These are phyloP conservation scores for Pocillopora damicornis DNA, from an alignment of 64 coral and sea anemone species.

Conservation along the genomic window DNA sequence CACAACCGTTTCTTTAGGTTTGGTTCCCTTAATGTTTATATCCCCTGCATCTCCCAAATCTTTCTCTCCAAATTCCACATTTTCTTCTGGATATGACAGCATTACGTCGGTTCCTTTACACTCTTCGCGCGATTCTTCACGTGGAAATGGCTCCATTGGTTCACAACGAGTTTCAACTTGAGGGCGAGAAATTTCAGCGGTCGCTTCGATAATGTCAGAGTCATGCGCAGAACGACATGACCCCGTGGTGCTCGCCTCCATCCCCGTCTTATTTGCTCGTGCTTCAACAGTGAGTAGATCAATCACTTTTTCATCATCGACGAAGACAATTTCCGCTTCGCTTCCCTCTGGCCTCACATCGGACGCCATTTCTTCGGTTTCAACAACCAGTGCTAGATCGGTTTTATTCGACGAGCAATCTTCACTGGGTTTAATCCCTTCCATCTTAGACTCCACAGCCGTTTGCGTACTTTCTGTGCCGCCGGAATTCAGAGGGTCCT, in stretches of 20 bases:
- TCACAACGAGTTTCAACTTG: neutral
- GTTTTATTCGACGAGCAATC: neutral
- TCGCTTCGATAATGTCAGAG: neutral
- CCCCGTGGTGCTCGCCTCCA: neutral
- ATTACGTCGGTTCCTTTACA: neutral
- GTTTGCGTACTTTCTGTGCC: neutral
- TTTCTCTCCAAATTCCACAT: neutral
- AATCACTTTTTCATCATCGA: neutral
- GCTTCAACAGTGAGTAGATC: neutral
- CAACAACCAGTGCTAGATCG: neutral
- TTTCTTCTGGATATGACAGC: neutral
- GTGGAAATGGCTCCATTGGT: neutral
- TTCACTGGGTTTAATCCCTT: neutral
- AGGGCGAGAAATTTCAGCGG: neutral
- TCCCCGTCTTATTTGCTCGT: neutral
- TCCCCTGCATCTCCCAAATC: neutral
- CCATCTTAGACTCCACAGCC: neutral
- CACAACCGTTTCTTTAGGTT: neutral
- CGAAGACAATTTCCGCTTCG: neutral
- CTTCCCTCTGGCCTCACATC: neutral
- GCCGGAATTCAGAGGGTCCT: neutral
- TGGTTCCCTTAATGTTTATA: neutral
- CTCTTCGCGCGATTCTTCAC: neutral
- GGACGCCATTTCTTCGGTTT: neutral
- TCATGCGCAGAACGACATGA: neutral